Evolutionary conservation across 2,113 vertebrate species (phyloP), one percentile per base, ranked within the genome.

Genomic region (Bungarus multicinctus): DNA sequence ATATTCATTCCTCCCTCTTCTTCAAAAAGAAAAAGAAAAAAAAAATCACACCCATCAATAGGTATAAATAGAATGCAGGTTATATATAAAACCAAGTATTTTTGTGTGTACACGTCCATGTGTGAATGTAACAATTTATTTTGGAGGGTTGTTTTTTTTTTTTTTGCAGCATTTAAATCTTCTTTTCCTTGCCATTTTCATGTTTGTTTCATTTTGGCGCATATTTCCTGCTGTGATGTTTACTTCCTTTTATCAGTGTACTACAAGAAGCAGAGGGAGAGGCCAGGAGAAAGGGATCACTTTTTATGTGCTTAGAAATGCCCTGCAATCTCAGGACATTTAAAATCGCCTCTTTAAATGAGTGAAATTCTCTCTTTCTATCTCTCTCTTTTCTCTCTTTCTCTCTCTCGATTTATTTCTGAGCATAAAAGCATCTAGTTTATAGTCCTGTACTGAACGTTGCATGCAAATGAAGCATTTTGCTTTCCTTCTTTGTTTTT

Each of bases 181-280:
- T 9, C 34, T 85, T 54, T 85, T 85, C 92, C 69, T 43, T 3
- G 0, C 25, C 0, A 10, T 92, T 64, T 81, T 86, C 1, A 0
- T 85, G 94, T 94, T 94, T 96, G 81, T 96, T 95, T 97, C 93
- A 90, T 94, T 96, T 96, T 97, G 97, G 97, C 96, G 0, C 1
- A 0, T 90, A 90, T 88, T 2, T 2, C 52, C 91, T 64, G 94
- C 94, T 92, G 93, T 92, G 93, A 94, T 95, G 95, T 90, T 97
- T 50, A 4, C 90, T 96, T 95, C 95, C 94, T 96, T 93, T 95
- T 94, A 93, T 94, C 10, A 81, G 92, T 94, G 93, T 90, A 69
- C 89, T 53, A 88, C 93, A 90, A 47, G 90, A 96, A 90, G 88
- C 87, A 10, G 11, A 87, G 88, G 93, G 95, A 96, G 94, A 54